Base-by-base conservation (phyloP, 2,113 vertebrate genomes). In the Petroica traversi region DNA sequence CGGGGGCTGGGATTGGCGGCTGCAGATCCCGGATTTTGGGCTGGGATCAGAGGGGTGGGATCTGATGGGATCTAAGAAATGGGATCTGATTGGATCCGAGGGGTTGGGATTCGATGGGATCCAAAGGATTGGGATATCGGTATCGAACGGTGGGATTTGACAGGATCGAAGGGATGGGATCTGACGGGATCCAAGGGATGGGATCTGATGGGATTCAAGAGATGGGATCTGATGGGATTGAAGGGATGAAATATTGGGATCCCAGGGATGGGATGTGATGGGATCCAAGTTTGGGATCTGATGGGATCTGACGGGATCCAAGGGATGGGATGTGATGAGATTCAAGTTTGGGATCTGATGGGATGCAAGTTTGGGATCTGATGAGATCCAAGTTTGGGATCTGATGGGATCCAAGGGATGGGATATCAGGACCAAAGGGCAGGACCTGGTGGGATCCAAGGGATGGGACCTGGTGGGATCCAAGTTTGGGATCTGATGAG, bases 61-160 rank as follows among this genome's bases (percentile, higher is more conserved):
- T 62, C 2, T 0, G 3, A 76, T 15, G 12, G 33, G 52, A 43
- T 43, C 17, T 17, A 43, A 43, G 17, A 17, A 2, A 41, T 46
- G 57, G n/a, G 57, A 45, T 18, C 31, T 6, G 15, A n/a, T 14
- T 8, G 58, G 45, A 62, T 62, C 1, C 0, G 2, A 76, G 16
- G 33, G 52, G 52, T 2, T 46, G 33, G 31, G 31, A 13, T 34
- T 23, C 3, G 2, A 48, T 69, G 48, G 63, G 23, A 41, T 25
- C 9, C 19, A 11, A n/a, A 19, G 14, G 1, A 41, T 41, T 12
- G 26, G 7, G 46, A 38, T 34, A 9, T 8, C n/a, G 14, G 15
- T 31, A 6, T 0, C 19, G 16, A 22, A 8, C n/a, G 23, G 0
- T 33, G 36, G 28, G 28, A 40, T 31, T 11, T 5, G 11, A 12